Evolutionary conservation across 2,797 vertebrate genomes (phyloP).

Genomic region (Notoglanidium macrostoma): DNA sequence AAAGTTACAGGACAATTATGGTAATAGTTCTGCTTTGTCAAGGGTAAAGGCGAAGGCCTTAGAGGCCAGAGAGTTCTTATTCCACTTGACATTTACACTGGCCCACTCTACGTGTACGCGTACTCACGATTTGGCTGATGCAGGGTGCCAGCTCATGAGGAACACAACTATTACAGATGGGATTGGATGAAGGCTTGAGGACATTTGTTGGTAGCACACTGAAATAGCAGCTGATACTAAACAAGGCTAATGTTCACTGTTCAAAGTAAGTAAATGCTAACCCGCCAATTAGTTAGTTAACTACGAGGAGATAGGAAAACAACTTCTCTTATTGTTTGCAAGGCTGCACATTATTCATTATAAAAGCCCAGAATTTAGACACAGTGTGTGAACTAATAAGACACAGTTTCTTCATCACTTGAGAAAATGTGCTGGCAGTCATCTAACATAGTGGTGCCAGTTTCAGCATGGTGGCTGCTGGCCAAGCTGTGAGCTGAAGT

Average conservation of each 20-base stretch:
- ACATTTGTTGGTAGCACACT: conserved; percentile 19
- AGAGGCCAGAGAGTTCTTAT: conserved; percentile 38
- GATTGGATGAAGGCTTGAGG: conserved; percentile 10
- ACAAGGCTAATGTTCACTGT: not conserved
- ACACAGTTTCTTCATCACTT: conserved; percentile 56
- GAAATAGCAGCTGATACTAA: conserved; percentile 19
- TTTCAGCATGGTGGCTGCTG: conserved; percentile 48
- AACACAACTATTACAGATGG: conserved; percentile 31
- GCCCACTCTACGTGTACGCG: not conserved
- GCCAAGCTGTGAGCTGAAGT: conserved; percentile 46
- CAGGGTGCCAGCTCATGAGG: conserved; percentile 24
- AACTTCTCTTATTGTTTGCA: conserved; percentile 60
- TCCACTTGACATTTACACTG: conserved; percentile 28
- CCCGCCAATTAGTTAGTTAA: conserved; percentile 19
- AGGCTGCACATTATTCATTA: conserved; percentile 63
- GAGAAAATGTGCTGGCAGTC: conserved; percentile 47
- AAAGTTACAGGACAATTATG: conserved; percentile 83
- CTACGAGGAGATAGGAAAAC: conserved; percentile 45
- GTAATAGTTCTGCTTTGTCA: conserved; percentile 68
- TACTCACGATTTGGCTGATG: conserved; percentile 34
- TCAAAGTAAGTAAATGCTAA: conserved; percentile 14
- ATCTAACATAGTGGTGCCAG: conserved; percentile 50
- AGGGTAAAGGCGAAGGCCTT: conserved; percentile 34
- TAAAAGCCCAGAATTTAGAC: conserved; percentile 62
- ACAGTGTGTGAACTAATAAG: conserved; percentile 59